Evolutionary conservation across 2,113 vertebrate genomes (phyloP).

Genomic region (Megaceryle torquata): DNA sequence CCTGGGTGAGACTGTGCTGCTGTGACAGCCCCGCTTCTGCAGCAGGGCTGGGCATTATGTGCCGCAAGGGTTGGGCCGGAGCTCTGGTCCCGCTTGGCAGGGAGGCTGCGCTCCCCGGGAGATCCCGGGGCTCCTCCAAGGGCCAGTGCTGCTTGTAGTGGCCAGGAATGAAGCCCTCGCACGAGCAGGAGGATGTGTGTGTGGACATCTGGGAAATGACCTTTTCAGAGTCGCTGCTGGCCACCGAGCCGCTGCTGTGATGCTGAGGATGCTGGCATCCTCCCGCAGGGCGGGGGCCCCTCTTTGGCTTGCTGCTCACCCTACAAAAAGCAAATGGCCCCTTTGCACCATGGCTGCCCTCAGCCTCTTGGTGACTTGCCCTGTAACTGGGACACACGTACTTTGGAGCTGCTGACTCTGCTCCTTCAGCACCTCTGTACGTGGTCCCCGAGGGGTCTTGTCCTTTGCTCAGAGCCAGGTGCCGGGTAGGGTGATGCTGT

Average conservation of each 20-base stretch:
- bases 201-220: neutral
- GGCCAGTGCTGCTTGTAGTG: neutral
- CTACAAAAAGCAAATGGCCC: neutral
- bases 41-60: neutral
- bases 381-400: neutral
- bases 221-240: neutral
- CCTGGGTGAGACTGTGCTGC: neutral
- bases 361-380: neutral
- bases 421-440: neutral
- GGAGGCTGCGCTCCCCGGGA: neutral
- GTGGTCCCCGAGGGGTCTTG: neutral
- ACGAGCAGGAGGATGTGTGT: neutral
- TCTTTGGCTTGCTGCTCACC: neutral
- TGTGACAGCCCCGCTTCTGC: neutral
- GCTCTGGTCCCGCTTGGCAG: neutral
- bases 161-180: neutral
- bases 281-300: neutral
- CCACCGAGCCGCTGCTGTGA: neutral
- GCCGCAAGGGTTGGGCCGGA: neutral
- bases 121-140: fast-evolving
- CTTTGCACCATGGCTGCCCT: neutral
- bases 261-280: neutral
- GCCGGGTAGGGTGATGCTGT: neutral
- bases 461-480: neutral
- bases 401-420: neutral